These are phyloP conservation scores for Tenthredo scrophulariae DNA, from an alignment of 2,888 invertebrate genomes.

Conservation along the genomic window DNA sequence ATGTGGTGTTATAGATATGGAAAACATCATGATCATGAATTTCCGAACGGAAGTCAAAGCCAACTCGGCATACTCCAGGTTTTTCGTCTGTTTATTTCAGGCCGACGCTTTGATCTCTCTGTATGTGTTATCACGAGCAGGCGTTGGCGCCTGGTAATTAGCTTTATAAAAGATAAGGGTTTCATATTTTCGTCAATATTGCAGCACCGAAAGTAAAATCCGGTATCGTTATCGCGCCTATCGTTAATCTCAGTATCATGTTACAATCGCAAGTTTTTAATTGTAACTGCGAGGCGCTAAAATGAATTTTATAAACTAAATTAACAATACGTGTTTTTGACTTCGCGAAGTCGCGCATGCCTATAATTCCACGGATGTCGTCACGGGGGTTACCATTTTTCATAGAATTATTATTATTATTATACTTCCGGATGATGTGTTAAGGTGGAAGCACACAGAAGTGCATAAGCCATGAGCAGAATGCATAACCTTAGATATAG, in stretches of 20 bases:
- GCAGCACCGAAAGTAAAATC: neutral
- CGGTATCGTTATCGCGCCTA: neutral
- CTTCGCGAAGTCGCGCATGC: neutral
- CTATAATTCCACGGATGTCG: neutral
- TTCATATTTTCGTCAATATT: constrained; percentile 1
- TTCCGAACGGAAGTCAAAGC: neutral
- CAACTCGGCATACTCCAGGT: too few species aligned
- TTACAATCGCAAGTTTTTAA: neutral
- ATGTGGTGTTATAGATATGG: neutral
- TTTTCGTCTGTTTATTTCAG: too few species aligned
- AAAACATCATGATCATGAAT: neutral
- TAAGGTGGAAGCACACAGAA: too few species aligned
- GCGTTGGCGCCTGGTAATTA: constrained; percentile 1
- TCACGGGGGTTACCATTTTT: neutral
- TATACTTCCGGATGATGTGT: neutral
- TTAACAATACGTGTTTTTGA: neutral
- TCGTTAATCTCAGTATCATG: neutral
- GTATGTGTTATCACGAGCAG: neutral
- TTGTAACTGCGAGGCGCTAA: neutral
- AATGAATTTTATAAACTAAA: neutral
- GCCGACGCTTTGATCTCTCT: too few species aligned
- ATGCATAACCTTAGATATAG: too few species aligned
- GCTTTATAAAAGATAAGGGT: constrained; percentile 1
- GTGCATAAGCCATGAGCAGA: too few species aligned
- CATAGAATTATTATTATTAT: neutral